Evolutionary conservation across 2,113 vertebrate genomes (phyloP).

Genomic region (Heptranchias perlo): DNA sequence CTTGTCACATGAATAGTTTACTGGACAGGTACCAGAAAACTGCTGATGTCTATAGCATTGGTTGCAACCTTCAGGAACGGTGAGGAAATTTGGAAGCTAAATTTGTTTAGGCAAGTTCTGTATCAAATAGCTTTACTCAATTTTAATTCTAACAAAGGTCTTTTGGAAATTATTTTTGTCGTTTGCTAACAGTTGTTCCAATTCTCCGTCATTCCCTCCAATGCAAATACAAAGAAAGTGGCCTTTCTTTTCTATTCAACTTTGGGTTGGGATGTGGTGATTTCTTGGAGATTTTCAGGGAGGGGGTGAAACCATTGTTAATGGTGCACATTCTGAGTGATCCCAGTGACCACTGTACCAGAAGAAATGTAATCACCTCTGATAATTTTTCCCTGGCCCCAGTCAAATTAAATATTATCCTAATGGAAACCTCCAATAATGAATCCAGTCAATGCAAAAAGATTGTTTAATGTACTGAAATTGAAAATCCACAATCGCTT

Average conservation of each 20-base stretch:
- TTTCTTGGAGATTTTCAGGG: background rate
- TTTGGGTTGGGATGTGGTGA: background rate
- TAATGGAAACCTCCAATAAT: background rate
- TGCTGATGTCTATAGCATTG: background rate
- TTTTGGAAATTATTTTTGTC: background rate
- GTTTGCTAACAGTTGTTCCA: background rate
- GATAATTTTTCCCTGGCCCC: background rate
- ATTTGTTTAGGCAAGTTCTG: background rate
- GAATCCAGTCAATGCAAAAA: background rate
- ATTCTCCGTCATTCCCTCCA: background rate
- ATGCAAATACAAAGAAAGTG: background rate
- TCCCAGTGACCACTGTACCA: background rate
- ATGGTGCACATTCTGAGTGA: background rate
- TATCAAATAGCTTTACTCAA: background rate
- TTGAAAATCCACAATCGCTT: background rate
- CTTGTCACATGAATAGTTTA: background rate
- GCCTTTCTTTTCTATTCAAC: background rate
- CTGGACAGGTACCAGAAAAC: background rate
- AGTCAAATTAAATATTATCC: background rate
- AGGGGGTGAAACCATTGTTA: background rate
- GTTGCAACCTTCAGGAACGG: background rate
- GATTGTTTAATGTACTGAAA: background rate
- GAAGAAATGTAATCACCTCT: background rate
- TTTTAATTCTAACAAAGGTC: background rate
- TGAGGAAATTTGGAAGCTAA: background rate